A percentile compares a stretch with the other conserved stretches of the same genome.
phyloP scores from a whole-genome alignment of 2,888 invertebrate genomes.

The Andrena praecox region DNA sequence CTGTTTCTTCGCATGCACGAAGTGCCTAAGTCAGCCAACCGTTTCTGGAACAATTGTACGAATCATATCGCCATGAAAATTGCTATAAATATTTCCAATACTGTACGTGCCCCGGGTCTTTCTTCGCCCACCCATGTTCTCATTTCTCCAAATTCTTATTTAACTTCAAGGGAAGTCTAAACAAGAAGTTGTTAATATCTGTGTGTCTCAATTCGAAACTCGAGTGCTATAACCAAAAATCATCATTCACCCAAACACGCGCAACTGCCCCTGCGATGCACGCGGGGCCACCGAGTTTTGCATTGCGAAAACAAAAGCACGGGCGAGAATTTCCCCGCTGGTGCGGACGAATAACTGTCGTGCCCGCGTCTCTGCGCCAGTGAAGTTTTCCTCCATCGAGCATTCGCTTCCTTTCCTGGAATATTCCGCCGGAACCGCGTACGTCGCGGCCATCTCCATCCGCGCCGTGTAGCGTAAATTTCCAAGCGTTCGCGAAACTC shows the following conservation, averaged over 20 bases:
- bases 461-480: constrained; percentile 68
- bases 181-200: no score
- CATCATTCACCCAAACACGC: neutral
- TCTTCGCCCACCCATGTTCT: no score
- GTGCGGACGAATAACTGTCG: neutral
- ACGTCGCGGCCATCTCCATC: constrained; percentile 57
- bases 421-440: constrained; percentile 44
- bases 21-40: no score
- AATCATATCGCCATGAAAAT: no score
- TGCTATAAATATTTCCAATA: no score
- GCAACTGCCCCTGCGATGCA: neutral
- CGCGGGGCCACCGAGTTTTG: neutral
- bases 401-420: constrained; percentile 33
- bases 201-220: no score
- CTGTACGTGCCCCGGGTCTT: no score
- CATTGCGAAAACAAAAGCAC: neutral
- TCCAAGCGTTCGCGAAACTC: constrained; percentile 61
- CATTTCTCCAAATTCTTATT: no score
- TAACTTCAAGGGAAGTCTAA: no score
- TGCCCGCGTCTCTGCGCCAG: constrained; percentile 1
- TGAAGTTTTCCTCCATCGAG: constrained; percentile 46
- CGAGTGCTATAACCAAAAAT: no score
- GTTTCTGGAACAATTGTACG: no score
- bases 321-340: neutral
- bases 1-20: no score